These are phyloP conservation scores for Tyrannus savana DNA, from an alignment of 2,113 vertebrate genomes.

Conservation along the genomic window DNA sequence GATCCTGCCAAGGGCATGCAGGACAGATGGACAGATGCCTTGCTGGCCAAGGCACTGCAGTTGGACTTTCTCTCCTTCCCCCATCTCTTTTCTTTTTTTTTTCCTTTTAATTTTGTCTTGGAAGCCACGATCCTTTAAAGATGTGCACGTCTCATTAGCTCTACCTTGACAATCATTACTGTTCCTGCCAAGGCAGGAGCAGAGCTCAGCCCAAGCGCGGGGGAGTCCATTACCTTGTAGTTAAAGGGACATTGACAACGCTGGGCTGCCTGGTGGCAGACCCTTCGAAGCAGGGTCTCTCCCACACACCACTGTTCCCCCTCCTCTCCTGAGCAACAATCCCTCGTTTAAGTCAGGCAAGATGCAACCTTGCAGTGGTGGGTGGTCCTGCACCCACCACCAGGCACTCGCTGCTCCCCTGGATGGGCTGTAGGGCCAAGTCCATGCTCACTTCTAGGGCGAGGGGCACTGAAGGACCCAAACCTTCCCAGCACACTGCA, in stretches of 20 bases:
- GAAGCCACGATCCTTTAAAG: conserved; percentile 61
- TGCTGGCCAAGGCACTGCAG: neutral
- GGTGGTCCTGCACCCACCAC: neutral
- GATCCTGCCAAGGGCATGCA: neutral
- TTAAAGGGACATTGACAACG: conserved; percentile 47
- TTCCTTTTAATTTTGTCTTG: conserved; percentile 35
- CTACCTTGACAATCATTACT: conserved; percentile 62
- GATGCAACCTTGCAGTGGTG: neutral
- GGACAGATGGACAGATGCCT: neutral
- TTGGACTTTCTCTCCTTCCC: conserved; percentile 31
- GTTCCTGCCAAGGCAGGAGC: conserved; percentile 34
- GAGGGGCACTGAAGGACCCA: neutral
- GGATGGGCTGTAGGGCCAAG: neutral
- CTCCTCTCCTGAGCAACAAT: neutral
- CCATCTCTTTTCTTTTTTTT: neutral
- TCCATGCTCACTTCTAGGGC: neutral
- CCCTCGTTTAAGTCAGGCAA: neutral
- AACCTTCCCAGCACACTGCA: neutral
- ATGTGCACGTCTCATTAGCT: conserved; percentile 68
- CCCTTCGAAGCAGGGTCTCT: neutral
- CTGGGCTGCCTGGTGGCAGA: neutral
- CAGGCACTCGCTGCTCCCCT: neutral
- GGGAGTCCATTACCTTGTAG: conserved; percentile 50
- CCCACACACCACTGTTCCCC: neutral
- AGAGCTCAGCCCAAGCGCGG: neutral